These are phyloP conservation scores for Neoascia interrupta DNA, from an alignment of 2,888 invertebrate species.

Conservation along the genomic window DNA sequence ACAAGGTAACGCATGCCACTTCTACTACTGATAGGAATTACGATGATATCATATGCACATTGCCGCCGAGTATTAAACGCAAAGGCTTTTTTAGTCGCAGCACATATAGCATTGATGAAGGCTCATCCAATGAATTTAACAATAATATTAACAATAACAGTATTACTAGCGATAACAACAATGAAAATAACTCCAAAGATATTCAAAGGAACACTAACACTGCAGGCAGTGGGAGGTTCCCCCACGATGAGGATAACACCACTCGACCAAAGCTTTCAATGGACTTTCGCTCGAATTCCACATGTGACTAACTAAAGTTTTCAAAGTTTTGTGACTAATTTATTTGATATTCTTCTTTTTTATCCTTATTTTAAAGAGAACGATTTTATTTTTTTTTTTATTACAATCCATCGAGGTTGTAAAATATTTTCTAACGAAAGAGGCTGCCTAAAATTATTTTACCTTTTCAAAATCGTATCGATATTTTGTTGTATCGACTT, in stretches of 20 bases:
- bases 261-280: constrained; percentile 71
- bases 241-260: constrained; percentile 31
- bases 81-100: constrained; percentile 75
- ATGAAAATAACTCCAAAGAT: constrained; percentile 47
- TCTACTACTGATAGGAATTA: constrained; percentile 56
- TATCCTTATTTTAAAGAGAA: constrained; percentile 5
- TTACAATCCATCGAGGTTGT: background rate
- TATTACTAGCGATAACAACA: constrained; percentile 54
- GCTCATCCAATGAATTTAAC: constrained; percentile 69
- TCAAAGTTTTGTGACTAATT: constrained; percentile 42
- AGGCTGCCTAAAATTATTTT: too few species aligned
- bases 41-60: constrained; percentile 66
- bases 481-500: too few species aligned
- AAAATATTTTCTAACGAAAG: background rate
- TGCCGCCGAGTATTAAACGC: constrained; percentile 73
- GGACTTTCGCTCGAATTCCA: constrained; percentile 74
- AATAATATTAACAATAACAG: constrained; percentile 67
- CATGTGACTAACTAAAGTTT: constrained; percentile 72
- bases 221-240: constrained; percentile 51
- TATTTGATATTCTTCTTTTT: constrained; percentile 27
- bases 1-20: constrained; percentile 78
- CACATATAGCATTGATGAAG: constrained; percentile 75
- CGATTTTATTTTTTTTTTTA: constrained; percentile 16
- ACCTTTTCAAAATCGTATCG: too few species aligned
- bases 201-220: constrained; percentile 40